Conservation (phyloP, 92 coral and sea anemone species). For the Montipora capitata region DNA sequence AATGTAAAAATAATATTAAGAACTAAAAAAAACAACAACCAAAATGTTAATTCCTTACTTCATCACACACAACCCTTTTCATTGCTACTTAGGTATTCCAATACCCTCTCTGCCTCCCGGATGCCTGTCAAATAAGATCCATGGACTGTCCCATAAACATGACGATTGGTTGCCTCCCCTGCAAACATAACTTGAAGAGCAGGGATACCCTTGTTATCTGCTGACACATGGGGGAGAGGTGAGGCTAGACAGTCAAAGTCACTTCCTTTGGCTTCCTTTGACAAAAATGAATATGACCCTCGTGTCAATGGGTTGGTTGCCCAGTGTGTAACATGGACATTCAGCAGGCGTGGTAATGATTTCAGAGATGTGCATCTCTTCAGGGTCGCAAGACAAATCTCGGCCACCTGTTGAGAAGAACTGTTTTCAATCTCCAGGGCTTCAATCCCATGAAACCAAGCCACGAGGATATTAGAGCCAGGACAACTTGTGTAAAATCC, state of each 20-base stretch:
- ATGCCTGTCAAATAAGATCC: slow-evolving; percentile 77
- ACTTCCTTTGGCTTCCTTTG: slow-evolving; percentile 41
- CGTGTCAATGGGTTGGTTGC: slow-evolving; percentile 41
- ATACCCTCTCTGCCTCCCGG: slow-evolving; percentile 66
- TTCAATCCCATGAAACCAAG: slow-evolving; percentile 67
- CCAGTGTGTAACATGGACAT: slow-evolving; percentile 73
- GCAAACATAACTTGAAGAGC: slow-evolving; percentile 69
- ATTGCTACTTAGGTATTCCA: not conserved
- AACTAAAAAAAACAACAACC: too few species aligned
- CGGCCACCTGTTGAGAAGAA: slow-evolving; percentile 54
- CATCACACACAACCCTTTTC: too few species aligned
- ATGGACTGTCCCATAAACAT: slow-evolving; percentile 62
- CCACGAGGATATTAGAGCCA: slow-evolving; percentile 50
- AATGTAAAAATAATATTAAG: too few species aligned
- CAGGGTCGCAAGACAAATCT: slow-evolving; percentile 52
- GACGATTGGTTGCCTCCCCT: slow-evolving; percentile 75
- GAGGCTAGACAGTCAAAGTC: slow-evolving; percentile 65
- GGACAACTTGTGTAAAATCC: slow-evolving; percentile 46
- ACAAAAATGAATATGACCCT: slow-evolving; percentile 69
- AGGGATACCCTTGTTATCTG: not conserved
- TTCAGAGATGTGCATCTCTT: slow-evolving; percentile 33
- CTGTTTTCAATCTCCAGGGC: slow-evolving; percentile 60
- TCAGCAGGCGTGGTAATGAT: slow-evolving; percentile 44
- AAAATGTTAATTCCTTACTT: not conserved
- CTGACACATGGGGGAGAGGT: slow-evolving; percentile 56